Conservation (phyloP, 2,113 vertebrate genomes). For the Lagopus muta region DNA sequence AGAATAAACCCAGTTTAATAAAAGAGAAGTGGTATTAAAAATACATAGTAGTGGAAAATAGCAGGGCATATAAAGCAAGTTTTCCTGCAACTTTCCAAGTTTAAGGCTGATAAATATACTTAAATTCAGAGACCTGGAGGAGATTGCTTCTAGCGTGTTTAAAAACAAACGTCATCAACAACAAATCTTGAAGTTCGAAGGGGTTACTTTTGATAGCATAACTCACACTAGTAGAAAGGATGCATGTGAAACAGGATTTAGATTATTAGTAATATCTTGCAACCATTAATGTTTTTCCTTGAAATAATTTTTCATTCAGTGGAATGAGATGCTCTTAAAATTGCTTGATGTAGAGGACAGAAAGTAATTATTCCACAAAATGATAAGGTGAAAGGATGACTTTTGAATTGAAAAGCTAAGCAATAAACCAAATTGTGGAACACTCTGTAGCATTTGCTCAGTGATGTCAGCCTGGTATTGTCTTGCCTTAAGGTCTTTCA, state of each 20-base stretch:
- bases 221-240: neutral
- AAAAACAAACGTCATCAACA: neutral
- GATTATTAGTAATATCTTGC: neutral
- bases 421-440: accelerated
- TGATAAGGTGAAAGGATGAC: neutral
- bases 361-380: neutral
- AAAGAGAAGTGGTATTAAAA: neutral
- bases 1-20: neutral
- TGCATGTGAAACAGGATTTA: neutral
- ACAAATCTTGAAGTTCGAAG: neutral
- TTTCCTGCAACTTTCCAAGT: neutral
- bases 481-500: neutral
- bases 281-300: neutral
- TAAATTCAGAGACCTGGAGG: neutral
- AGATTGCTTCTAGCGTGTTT: neutral
- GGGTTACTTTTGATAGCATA: neutral
- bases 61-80: neutral
- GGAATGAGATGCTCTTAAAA: neutral
- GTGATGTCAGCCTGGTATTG: neutral
- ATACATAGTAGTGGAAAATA: neutral
- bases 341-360: neutral
- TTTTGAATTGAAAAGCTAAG: neutral
- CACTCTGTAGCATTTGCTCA: neutral
- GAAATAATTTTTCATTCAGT: neutral
- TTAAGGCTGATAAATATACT: neutral